Percentiles rank a stretch among this genome's conserved stretches.
Evolutionary conservation across 2,113 vertebrate genomes (phyloP).

Genomic region (Lipophrys pholis): DNA sequence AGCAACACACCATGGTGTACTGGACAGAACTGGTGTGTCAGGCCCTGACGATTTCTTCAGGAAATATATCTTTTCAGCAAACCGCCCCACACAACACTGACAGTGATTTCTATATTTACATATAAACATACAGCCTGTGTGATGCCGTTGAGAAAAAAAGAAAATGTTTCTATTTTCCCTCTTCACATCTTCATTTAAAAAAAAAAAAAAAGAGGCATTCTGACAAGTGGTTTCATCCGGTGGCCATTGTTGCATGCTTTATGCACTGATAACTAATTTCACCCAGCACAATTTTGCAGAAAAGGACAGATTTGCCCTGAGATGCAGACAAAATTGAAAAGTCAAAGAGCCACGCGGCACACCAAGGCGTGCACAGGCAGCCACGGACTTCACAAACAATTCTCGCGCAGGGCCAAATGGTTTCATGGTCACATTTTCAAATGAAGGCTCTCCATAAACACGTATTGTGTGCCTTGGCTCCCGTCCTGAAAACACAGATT

Average conservation of each 20-base stretch:
- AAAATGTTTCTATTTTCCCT: conserved; percentile 2
- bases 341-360: conserved; percentile 3
- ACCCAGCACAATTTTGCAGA: conserved; percentile 26
- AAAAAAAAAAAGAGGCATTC: conserved; percentile 30
- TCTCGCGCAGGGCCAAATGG: conserved; percentile 40
- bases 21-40: background rate
- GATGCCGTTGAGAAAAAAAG: conserved; percentile 11
- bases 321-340: conserved; percentile 27
- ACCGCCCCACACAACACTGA: background rate
- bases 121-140: conserved; percentile 17
- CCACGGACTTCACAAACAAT: conserved; percentile 7
- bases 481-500: conserved; percentile 46
- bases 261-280: conserved; percentile 43
- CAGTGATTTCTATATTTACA: conserved; percentile 28
- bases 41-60: conserved; percentile 22
- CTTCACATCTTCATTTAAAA: conserved; percentile 28
- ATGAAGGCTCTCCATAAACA: conserved; percentile 46
- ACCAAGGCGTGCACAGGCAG: background rate
- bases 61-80: conserved; percentile 9
- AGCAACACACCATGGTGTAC: conserved; percentile 17
- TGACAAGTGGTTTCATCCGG: conserved; percentile 23
- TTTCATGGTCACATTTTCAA: conserved; percentile 47
- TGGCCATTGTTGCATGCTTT: conserved; percentile 36
- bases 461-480: conserved; percentile 48
- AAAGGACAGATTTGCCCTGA: conserved; percentile 31